These are phyloP conservation scores for Alethe castanea DNA, from an alignment of 2,113 vertebrate genomes.

Conservation along the genomic window DNA sequence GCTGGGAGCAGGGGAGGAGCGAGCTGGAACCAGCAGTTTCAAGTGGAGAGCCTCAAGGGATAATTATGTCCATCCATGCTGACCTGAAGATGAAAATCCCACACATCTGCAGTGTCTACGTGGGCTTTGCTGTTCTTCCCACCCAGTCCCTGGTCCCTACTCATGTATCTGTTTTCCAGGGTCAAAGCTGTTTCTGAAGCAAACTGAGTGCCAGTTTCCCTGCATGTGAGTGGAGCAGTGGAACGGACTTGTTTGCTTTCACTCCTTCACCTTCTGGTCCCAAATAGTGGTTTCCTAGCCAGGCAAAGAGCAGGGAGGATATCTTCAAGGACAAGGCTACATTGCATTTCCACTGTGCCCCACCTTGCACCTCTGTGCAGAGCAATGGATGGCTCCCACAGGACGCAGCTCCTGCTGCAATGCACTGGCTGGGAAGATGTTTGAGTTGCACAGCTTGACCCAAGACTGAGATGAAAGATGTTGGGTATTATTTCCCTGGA, in stretches of 20 bases:
- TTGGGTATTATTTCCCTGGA: background rate
- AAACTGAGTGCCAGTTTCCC: background rate
- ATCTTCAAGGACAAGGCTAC: background rate
- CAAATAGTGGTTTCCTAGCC: background rate
- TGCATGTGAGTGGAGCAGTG: rapidly evolving
- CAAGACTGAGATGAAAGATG: background rate
- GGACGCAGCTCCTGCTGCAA: background rate
- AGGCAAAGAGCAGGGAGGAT: background rate
- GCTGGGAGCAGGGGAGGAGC: background rate
- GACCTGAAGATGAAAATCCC: conserved; percentile 35
- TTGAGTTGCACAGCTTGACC: background rate
- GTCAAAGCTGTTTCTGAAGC: background rate
- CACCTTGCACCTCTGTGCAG: background rate
- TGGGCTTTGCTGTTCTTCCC: background rate
- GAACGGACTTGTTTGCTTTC: background rate
- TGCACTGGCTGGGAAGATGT: background rate
- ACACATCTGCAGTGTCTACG: background rate
- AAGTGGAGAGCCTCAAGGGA: conserved; percentile 4
- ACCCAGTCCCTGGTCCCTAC: background rate
- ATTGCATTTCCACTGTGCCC: background rate
- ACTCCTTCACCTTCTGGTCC: background rate
- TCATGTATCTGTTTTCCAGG: background rate
- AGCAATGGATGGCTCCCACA: background rate
- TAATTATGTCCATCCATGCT: background rate
- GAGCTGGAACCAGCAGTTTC: background rate